Percentiles rank a stretch among this genome's conserved stretches.
These are phyloP conservation scores for Etia nguti DNA, from an alignment of 2,113 vertebrate species.

Conservation along the genomic window DNA sequence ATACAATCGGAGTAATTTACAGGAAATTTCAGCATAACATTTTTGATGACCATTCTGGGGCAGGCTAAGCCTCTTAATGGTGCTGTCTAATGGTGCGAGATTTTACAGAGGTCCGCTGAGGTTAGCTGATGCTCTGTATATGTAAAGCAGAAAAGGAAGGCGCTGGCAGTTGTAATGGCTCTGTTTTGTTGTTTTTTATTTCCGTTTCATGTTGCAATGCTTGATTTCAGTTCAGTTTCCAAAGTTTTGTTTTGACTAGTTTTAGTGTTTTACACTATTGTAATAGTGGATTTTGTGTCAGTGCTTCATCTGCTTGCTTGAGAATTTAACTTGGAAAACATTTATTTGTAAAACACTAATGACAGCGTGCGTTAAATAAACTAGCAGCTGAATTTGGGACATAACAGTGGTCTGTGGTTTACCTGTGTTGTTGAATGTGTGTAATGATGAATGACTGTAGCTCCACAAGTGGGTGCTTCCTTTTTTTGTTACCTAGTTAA, in stretches of 20 bases:
- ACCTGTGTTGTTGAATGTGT: background rate
- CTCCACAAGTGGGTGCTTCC: background rate
- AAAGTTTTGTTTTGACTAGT: background rate
- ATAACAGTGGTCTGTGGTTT: background rate
- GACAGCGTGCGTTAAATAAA: background rate
- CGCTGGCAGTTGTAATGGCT: background rate
- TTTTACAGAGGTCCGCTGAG: background rate
- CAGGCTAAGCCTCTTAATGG: background rate
- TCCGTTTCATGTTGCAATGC: background rate
- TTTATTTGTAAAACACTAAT: background rate
- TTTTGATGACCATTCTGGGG: background rate
- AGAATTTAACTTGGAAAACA: background rate
- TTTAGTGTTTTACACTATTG: background rate
- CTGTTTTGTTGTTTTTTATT: background rate
- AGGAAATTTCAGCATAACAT: background rate
- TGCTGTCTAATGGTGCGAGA: background rate
- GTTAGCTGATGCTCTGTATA: background rate
- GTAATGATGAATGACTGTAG: background rate
- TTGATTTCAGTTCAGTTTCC: background rate
- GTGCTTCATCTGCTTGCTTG: background rate
- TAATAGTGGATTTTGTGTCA: background rate
- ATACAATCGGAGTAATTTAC: background rate
- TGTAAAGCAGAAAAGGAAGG: background rate
- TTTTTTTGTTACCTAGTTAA: background rate
- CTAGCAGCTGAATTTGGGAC: background rate